Evolutionary conservation across 2,797 vertebrate genomes (phyloP).

Genomic region (Gambusia yucatana): DNA sequence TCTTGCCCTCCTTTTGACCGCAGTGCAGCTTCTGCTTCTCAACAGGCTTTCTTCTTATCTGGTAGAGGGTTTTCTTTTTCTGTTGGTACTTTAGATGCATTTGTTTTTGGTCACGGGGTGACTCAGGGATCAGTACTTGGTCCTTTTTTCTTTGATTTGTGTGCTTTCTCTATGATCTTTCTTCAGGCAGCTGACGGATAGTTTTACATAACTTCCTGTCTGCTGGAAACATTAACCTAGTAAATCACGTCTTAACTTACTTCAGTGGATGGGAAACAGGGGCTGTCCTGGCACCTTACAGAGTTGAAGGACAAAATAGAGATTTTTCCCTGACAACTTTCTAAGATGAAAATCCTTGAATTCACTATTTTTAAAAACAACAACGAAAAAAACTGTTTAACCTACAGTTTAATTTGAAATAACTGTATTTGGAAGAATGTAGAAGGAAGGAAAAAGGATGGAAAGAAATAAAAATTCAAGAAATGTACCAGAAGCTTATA

Average conservation of each 20-base stretch:
- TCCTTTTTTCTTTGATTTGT: too few relatives aligned
- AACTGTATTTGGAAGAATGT: background rate
- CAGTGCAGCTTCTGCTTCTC: too few relatives aligned
- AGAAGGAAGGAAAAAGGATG: background rate
- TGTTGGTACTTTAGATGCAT: too few relatives aligned
- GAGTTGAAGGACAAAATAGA: too few relatives aligned
- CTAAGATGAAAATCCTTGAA: background rate
- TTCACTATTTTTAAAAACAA: background rate
- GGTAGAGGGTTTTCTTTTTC: too few relatives aligned
- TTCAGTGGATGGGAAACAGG: background rate
- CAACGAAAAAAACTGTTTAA: background rate
- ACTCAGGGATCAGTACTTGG: too few relatives aligned
- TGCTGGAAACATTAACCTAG: background rate
- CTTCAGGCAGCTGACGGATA: background rate
- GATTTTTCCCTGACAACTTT: background rate
- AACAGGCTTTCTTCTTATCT: too few relatives aligned
- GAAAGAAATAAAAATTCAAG: background rate
- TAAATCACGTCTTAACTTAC: background rate
- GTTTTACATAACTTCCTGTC: background rate
- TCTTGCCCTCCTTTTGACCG: too few relatives aligned
- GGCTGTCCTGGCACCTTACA: background rate
- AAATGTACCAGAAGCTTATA: background rate
- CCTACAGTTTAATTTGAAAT: background rate
- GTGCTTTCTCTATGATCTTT: too few relatives aligned
- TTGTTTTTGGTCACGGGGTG: too few relatives aligned